Evolutionary conservation across 2,797 vertebrate species (phyloP).

Genomic region (Spatula clypeata): DNA sequence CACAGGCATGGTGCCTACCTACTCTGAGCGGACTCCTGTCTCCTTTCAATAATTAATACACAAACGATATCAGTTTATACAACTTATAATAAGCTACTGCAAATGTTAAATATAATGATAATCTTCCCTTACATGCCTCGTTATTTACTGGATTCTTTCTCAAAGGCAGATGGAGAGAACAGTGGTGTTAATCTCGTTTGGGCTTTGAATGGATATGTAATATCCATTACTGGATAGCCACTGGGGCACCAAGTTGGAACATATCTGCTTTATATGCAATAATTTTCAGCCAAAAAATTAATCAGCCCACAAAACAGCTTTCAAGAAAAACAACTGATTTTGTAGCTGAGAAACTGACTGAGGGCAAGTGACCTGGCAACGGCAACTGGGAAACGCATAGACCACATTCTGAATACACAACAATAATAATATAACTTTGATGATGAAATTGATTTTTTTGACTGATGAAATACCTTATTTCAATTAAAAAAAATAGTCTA

Average conservation of each 20-base stretch:
- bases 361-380: not conserved
- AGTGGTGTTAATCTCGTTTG: slow-evolving; percentile 41
- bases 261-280: not conserved
- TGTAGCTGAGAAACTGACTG: not conserved
- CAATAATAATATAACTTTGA: not conserved
- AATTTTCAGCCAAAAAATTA: slow-evolving; percentile 38
- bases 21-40: accelerated
- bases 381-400: not conserved
- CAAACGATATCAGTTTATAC: not conserved
- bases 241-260: not conserved
- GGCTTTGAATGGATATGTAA: not conserved
- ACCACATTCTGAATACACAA: not conserved
- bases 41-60: not conserved
- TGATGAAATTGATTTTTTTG: not conserved
- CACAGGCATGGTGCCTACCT: accelerated
- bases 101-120: not conserved
- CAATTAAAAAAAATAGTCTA: not conserved
- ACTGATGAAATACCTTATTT: not conserved
- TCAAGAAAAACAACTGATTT: slow-evolving; percentile 57
- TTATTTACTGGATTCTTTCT: slow-evolving; percentile 36
- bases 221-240: not conserved
- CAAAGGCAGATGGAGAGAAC: slow-evolving; percentile 63
- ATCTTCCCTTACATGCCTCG: not conserved
- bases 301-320: slow-evolving; percentile 22
- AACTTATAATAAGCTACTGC: not conserved